These are phyloP conservation scores for Channa striata DNA, from an alignment of 2,797 vertebrate species.

Conservation along the genomic window DNA sequence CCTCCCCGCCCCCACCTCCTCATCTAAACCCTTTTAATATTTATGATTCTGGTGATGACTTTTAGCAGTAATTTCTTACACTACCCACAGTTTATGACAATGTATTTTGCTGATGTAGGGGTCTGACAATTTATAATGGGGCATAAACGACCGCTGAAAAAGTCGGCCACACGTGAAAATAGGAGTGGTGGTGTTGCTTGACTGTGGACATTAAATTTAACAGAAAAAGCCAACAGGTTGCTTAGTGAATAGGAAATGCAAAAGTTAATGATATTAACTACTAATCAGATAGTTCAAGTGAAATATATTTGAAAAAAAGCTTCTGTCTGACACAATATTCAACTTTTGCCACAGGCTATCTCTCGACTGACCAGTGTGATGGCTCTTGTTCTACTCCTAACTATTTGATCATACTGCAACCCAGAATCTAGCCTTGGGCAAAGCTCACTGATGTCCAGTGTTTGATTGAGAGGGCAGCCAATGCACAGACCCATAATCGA, in stretches of 20 bases:
- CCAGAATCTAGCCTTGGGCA: conserved; percentile 49
- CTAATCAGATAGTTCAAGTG: neutral
- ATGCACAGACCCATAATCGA: conserved; percentile 22
- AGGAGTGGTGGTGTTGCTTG: neutral
- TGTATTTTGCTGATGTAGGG: conserved; percentile 80
- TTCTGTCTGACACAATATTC: conserved; percentile 12
- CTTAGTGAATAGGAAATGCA: neutral
- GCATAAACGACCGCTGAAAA: conserved; percentile 50
- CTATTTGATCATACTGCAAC: conserved; percentile 51
- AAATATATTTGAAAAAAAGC: conserved; percentile 24
- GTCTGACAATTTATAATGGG: conserved; percentile 74
- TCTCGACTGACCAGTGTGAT: conserved; percentile 36
- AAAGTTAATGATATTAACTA: neutral
- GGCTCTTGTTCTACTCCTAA: conserved; percentile 31
- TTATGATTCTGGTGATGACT: conserved; percentile 79
- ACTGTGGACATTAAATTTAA: neutral
- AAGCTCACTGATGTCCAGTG: conserved; percentile 42
- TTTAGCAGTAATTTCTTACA: conserved; percentile 78
- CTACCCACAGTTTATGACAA: conserved; percentile 73
- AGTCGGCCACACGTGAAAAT: conserved; percentile 48
- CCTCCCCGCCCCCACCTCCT: conserved; percentile 25
- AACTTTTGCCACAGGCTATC: conserved; percentile 14
- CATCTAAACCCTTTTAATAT: conserved; percentile 54
- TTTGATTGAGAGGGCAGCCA: conserved; percentile 57
- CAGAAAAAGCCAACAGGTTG: neutral